These are phyloP conservation scores for Apogon hyalosoma DNA, from an alignment of 2,797 vertebrate genomes.

Conservation along the genomic window DNA sequence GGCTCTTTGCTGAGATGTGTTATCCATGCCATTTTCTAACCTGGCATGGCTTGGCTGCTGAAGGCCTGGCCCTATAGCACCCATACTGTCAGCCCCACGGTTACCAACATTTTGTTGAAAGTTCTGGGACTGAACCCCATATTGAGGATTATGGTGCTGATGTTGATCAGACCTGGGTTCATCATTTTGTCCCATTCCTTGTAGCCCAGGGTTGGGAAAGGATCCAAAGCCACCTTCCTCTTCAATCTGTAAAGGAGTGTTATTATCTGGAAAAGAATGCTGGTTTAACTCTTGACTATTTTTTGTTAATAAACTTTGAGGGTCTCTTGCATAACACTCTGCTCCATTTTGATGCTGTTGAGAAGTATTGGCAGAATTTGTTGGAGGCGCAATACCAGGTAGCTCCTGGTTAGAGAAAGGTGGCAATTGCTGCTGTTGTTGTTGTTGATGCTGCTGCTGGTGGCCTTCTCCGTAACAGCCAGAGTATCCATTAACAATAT, in stretches of 20 bases:
- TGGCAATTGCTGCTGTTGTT: slow-evolving; percentile 71
- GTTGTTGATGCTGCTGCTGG: slow-evolving; percentile 74
- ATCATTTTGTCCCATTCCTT: slow-evolving; percentile 76
- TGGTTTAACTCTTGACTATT: slow-evolving; percentile 83
- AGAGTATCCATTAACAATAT: slow-evolving; percentile 84
- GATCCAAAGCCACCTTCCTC: slow-evolving; percentile 72
- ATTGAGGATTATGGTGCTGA: slow-evolving; percentile 69
- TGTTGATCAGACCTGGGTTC: slow-evolving; percentile 58
- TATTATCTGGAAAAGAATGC: slow-evolving; percentile 83
- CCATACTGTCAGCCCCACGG: slow-evolving; percentile 62
- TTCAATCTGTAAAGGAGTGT: slow-evolving; percentile 63
- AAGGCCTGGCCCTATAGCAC: slow-evolving; percentile 52
- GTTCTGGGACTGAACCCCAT: slow-evolving; percentile 68
- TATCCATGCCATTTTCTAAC: slow-evolving; percentile 73
- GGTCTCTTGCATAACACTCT: slow-evolving; percentile 81
- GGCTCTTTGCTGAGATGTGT: slow-evolving; percentile 69
- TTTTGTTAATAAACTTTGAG: slow-evolving; percentile 85
- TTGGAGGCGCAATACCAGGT: slow-evolving; percentile 79
- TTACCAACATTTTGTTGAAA: slow-evolving; percentile 78
- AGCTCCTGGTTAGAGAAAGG: slow-evolving; percentile 71
- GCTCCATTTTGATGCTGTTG: slow-evolving; percentile 80
- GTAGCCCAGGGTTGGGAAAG: slow-evolving; percentile 72
- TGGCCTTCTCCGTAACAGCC: slow-evolving; percentile 83
- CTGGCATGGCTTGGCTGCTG: slow-evolving; percentile 55
- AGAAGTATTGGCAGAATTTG: slow-evolving; percentile 79